These are phyloP conservation scores for Melieria crassipennis DNA, from an alignment of 2,888 invertebrate genomes.

Conservation along the genomic window DNA sequence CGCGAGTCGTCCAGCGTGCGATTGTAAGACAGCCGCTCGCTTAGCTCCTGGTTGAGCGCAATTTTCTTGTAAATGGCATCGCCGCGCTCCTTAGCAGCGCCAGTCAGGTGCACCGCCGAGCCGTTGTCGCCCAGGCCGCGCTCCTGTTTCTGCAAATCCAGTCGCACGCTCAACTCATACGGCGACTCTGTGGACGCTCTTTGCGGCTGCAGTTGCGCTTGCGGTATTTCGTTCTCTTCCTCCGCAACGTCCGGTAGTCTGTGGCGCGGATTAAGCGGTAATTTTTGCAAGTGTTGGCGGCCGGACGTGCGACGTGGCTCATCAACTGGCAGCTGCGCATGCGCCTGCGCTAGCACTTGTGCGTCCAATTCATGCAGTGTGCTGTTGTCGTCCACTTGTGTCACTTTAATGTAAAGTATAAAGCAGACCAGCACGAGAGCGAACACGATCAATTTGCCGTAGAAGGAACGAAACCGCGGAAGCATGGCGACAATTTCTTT, in stretches of 20 bases:
- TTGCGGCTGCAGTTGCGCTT: slow-evolving; percentile 30
- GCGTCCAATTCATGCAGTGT: slow-evolving; percentile 16
- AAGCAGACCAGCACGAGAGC: slow-evolving; percentile 59
- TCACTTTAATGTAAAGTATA: slow-evolving; percentile 60
- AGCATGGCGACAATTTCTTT: slow-evolving; percentile 52
- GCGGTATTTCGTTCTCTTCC: slow-evolving; percentile 50
- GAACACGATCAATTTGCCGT: slow-evolving; percentile 62
- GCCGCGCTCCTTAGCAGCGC: slow-evolving; percentile 73
- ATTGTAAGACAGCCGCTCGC: slow-evolving; percentile 87
- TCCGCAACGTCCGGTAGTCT: neutral
- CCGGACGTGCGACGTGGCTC: neutral
- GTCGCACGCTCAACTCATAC: slow-evolving; percentile 66
- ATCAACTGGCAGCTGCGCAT: slow-evolving; percentile 1
- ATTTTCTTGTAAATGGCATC: slow-evolving; percentile 81
- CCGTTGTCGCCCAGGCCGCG: slow-evolving; percentile 79
- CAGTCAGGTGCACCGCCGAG: slow-evolving; percentile 73
- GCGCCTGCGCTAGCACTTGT: slow-evolving; percentile 6
- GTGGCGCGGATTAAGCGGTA: slow-evolving; percentile 33
- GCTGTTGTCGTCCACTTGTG: slow-evolving; percentile 42
- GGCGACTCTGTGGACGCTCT: slow-evolving; percentile 45
- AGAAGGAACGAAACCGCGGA: slow-evolving; percentile 64
- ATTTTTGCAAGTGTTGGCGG: too few species aligned
- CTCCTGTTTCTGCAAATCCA: slow-evolving; percentile 74
- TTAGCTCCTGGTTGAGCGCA: slow-evolving; percentile 88
- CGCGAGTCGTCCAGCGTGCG: slow-evolving; percentile 69